phyloP scores from a whole-genome alignment of 2,113 vertebrate genomes.

The Pampusana beccarii region DNA sequence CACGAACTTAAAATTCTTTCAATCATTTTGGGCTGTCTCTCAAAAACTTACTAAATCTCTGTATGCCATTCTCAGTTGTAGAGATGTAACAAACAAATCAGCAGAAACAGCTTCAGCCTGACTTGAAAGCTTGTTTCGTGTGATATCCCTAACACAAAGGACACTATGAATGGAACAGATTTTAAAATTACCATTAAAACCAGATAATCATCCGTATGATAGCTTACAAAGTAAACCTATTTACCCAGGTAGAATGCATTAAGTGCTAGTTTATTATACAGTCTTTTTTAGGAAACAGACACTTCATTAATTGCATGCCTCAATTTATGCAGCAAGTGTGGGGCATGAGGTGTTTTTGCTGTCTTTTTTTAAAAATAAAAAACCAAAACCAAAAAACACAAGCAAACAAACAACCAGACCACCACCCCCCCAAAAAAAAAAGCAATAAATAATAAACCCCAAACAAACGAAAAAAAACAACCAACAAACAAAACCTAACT shows the following conservation, averaged over 20 bases:
- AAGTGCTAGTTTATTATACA: background rate
- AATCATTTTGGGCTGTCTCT: background rate
- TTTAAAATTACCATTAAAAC: background rate
- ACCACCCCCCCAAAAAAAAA: too few relatives aligned
- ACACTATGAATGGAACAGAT: background rate
- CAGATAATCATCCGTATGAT: background rate
- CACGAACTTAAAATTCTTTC: background rate
- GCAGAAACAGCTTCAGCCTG: background rate
- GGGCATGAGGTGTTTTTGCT: background rate
- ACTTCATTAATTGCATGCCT: background rate
- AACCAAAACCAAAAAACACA: too few relatives aligned
- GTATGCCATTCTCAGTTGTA: background rate
- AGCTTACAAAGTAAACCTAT: background rate
- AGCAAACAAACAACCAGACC: too few relatives aligned
- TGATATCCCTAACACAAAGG: background rate
- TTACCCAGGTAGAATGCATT: background rate
- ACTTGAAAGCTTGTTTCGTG: background rate
- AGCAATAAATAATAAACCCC: too few relatives aligned
- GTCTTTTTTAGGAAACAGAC: background rate
- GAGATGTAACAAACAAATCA: background rate
- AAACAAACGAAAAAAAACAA: too few relatives aligned
- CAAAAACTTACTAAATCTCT: background rate
- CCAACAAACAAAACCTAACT: background rate
- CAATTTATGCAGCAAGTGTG: background rate
- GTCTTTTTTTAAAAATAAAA: background rate